Evolutionary conservation across 2,113 vertebrate species (phyloP).

Genomic region (Corynorhinus townsendii): DNA sequence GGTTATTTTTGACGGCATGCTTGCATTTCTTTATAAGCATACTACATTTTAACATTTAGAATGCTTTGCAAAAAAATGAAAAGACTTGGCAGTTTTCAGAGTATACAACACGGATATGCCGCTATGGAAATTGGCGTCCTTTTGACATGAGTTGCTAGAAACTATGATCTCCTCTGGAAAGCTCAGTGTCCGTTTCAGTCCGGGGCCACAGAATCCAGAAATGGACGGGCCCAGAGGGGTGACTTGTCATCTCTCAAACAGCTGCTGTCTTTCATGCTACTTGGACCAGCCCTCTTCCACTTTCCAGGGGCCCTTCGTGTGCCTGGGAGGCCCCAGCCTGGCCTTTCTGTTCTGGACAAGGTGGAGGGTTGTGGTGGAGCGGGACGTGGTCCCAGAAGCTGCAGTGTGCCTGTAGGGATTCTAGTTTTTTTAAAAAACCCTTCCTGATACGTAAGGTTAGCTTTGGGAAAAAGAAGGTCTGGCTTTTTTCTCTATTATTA

Average conservation of each 20-base stretch:
- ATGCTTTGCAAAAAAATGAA: not conserved
- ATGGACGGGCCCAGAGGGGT: not conserved
- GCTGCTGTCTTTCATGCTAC: not conserved
- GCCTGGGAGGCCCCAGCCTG: not conserved
- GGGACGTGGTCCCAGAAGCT: not conserved
- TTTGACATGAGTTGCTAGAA: not conserved
- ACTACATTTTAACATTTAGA: conserved; percentile 2
- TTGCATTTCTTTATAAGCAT: not conserved
- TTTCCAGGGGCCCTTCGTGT: not conserved
- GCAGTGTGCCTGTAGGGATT: not conserved
- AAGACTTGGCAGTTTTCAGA: not conserved
- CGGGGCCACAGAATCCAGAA: not conserved
- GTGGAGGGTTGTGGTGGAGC: not conserved
- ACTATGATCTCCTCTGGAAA: not conserved
- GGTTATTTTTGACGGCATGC: not conserved
- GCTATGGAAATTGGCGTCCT: not conserved
- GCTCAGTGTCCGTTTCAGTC: not conserved
- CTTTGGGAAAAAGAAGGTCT: not conserved
- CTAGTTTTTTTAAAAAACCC: not conserved
- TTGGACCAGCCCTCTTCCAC: not conserved
- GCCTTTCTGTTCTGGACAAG: not conserved
- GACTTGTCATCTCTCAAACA: not conserved
- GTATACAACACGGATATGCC: not conserved
- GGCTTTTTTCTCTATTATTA: not conserved
- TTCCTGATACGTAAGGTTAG: not conserved